Evolutionary conservation across 2,888 invertebrate species (phyloP), one percentile per base, ranked within the genome.

Genomic region (Polyommatus iphigenia): DNA sequence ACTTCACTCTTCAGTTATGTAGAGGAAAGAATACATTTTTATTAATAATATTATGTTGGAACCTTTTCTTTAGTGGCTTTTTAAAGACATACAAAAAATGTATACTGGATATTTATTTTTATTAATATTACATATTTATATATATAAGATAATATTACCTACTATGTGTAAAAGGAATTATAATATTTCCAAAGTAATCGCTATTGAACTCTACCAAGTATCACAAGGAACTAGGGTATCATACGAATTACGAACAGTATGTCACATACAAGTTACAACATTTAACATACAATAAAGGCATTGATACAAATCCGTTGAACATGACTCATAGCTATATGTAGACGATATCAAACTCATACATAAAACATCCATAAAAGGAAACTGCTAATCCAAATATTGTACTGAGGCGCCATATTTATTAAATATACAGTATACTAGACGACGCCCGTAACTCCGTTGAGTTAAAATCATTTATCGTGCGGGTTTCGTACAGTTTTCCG

Each of bases 261-360:
- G 15, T 20, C 13, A 67, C 67, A 67, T 62, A 67, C 10, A 62
- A 59, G 3, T 20, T 36, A 36, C 36, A 36, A 36, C 46, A 46
- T 7, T 8, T 20, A 67, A 24, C 20, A 62, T 67, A 67, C 29
- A 67, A 29, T 29, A 67, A 13, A 13, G 29, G 1, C 67, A 67
- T 67, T 67, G 15, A 67, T 67, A 32, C 67, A 32, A 18, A 67
- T 67, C 67, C 67, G 67, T 67, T 67, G 18, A 29, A 32, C 67
- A 29, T 67, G 67, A 67, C 29, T 67, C 67, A 67, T 67, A 29
- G 4, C 67, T 67, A 32, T 67, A 67, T 67, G 18, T 67, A 32
- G 67, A 67, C 18, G 29, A 67, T 67, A 13, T 15, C 32, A 67
- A 15, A 18, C 62, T 29, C 15, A 67, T 29, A 15, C 67, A 67